These are phyloP conservation scores for Archips xylosteana DNA, from an alignment of 2,888 invertebrate genomes.

Conservation along the genomic window DNA sequence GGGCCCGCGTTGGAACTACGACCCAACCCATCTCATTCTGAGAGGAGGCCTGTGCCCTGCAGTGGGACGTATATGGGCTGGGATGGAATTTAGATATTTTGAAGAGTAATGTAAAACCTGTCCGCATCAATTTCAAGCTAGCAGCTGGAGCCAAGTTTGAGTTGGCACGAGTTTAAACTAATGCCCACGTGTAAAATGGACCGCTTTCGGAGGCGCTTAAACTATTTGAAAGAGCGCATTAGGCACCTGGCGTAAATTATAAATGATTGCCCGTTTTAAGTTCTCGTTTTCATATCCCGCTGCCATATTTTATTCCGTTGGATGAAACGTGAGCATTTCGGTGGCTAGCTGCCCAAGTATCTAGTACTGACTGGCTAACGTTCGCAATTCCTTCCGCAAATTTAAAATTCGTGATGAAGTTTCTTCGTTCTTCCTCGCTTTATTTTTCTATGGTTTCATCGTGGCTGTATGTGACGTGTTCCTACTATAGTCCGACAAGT, in stretches of 20 bases:
- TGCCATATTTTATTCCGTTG: neutral
- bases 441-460: neutral
- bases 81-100: no score
- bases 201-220: neutral
- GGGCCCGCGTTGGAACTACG: no score
- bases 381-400: no score
- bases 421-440: no score
- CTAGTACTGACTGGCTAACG: neutral
- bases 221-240: neutral
- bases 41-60: no score
- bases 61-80: no score
- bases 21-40: no score
- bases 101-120: no score
- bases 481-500: no score
- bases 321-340: neutral
- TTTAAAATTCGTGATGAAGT: no score
- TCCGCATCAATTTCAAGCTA: neutral
- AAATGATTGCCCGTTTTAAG: neutral
- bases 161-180: conserved; percentile 1
- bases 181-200: neutral
- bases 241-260: conserved; percentile 6
- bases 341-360: neutral
- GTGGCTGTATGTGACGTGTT: neutral
- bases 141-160: neutral
- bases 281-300: neutral